Percentiles rank a stretch among this genome's conserved stretches.
Evolutionary conservation across 2,113 vertebrate genomes (phyloP).

Genomic region (Trichechus manatus): DNA sequence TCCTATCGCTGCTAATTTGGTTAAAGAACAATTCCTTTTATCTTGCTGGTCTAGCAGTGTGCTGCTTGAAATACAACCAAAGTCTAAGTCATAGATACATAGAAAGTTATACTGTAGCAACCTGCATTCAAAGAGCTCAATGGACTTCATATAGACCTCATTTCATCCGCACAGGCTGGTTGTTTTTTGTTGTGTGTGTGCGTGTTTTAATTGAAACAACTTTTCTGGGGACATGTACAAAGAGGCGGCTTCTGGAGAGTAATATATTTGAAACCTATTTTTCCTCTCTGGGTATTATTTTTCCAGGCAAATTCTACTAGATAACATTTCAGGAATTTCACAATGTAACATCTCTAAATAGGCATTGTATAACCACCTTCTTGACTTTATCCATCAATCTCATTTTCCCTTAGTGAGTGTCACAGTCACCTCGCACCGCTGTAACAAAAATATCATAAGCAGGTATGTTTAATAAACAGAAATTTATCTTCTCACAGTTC

Average conservation of each 20-base stretch:
- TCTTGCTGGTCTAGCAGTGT: neutral
- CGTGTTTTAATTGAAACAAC: constrained; percentile 17
- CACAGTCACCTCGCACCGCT: neutral
- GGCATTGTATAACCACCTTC: neutral
- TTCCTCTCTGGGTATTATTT: neutral
- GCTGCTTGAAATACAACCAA: neutral
- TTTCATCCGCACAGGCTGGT: constrained; percentile 32
- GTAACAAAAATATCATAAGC: neutral
- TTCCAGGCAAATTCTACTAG: neutral
- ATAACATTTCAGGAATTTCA: neutral
- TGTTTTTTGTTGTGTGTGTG: neutral
- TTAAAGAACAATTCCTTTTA: neutral
- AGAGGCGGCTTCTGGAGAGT: neutral
- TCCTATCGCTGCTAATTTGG: neutral
- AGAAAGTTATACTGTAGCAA: neutral
- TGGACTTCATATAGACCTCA: constrained; percentile 61
- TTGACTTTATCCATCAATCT: neutral
- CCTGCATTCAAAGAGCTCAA: neutral
- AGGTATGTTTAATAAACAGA: neutral
- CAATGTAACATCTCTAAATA: neutral
- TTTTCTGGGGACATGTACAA: constrained; percentile 43
- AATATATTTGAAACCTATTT: neutral
- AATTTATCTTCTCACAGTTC: neutral
- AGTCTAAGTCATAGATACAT: neutral
- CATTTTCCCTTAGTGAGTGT: neutral